Conservation (phyloP, 2,113 vertebrate genomes). For the Notarius lentiginosus region DNA sequence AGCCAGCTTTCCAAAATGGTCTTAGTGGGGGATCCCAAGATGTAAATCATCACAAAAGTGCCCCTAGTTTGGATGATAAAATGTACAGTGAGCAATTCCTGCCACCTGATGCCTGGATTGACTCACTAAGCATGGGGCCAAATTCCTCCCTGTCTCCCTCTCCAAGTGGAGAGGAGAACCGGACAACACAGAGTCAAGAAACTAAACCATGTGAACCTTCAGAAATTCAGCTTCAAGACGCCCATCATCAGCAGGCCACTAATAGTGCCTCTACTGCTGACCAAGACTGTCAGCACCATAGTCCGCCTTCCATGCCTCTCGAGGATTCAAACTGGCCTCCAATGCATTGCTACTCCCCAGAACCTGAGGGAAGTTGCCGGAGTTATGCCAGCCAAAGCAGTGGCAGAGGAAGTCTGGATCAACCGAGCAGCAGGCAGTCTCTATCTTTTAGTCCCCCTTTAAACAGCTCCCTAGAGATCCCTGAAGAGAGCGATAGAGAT, state of each 20-base stretch:
- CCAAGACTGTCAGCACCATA: background rate
- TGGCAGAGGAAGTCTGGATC: constrained; percentile 75
- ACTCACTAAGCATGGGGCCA: constrained; percentile 65
- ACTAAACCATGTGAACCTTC: constrained; percentile 1
- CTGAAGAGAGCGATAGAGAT: constrained; percentile 57
- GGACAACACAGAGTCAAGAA: background rate
- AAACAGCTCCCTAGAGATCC: constrained; percentile 61
- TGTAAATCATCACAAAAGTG: constrained; percentile 56
- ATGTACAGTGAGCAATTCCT: constrained; percentile 60
- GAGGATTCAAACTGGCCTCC: constrained; percentile 47
- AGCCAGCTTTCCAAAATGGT: constrained; percentile 41
- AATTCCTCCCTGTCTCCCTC: constrained; percentile 51
- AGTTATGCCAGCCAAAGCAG: constrained; percentile 76
- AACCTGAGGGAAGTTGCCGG: constrained; percentile 67
- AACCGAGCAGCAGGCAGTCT: constrained; percentile 62
- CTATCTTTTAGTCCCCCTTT: constrained; percentile 64
- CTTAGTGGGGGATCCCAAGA: constrained; percentile 43
- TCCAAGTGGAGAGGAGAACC: background rate
- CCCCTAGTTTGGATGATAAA: constrained; percentile 64
- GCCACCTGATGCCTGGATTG: constrained; percentile 70
- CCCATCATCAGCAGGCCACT: constrained; percentile 24
- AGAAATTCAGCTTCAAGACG: constrained; percentile 39
- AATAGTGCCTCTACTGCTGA: constrained; percentile 18
- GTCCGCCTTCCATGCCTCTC: constrained; percentile 6
- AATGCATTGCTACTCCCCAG: constrained; percentile 43